Evolutionary conservation across 1,140 invertebrate genomes (phyloP).

Genomic region (Drosophila baimaii): DNA sequence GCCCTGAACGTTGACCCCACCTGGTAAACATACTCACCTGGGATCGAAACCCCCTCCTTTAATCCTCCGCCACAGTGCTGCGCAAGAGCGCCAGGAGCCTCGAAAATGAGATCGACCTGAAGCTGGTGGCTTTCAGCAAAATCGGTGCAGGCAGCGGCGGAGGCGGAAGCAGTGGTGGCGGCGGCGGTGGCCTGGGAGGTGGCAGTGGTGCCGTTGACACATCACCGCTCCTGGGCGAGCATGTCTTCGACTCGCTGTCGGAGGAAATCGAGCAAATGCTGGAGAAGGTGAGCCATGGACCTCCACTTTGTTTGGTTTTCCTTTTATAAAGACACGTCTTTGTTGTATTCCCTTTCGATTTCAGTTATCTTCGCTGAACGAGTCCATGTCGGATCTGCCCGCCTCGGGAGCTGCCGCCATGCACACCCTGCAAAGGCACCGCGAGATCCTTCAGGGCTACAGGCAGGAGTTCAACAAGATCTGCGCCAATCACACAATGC

Average conservation of each 20-base stretch:
- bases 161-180: slow-evolving; percentile 68
- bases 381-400: slow-evolving; percentile 93
- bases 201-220: slow-evolving; percentile 86
- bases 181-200: slow-evolving; percentile 67
- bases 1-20: neutral
- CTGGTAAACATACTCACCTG: neutral
- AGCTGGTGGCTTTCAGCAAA: slow-evolving; percentile 97
- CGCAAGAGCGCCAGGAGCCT: slow-evolving; percentile 95
- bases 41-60: too few relatives aligned
- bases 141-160: slow-evolving; percentile 89
- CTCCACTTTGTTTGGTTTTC: neutral
- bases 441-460: slow-evolving; percentile 97
- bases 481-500: slow-evolving; percentile 92
- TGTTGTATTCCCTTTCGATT: slow-evolving; percentile 6
- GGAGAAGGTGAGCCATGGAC: slow-evolving; percentile 85
- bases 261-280: slow-evolving; percentile 96
- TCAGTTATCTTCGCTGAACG: slow-evolving; percentile 93
- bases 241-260: slow-evolving; percentile 96
- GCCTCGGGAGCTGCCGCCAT: slow-evolving; percentile 91
- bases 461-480: slow-evolving; percentile 97
- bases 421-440: slow-evolving; percentile 96
- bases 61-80: slow-evolving; percentile 88
- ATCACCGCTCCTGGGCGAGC: slow-evolving; percentile 93
- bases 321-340: too few relatives aligned
- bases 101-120: slow-evolving; percentile 98